A percentile compares a stretch with the other conserved stretches of the same genome.
Evolutionary conservation across 2,888 invertebrate genomes (phyloP).

Genomic region (Watsonalla cultraria): DNA sequence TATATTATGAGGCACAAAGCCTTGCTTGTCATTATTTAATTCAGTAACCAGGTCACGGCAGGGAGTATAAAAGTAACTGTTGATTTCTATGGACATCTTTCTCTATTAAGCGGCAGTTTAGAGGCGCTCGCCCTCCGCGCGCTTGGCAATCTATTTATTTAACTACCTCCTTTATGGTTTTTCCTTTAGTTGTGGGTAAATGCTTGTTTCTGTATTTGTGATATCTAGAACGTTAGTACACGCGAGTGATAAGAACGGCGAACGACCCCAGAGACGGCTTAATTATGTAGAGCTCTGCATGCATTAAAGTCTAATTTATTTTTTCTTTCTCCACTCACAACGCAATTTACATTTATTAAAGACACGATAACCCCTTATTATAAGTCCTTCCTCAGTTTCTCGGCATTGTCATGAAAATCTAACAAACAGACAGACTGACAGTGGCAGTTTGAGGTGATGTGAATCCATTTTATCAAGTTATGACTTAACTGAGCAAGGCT

Average conservation of each 20-base stretch:
- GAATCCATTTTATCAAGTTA: no score
- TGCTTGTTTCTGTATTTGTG: slow-evolving; percentile 29
- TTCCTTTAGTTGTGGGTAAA: slow-evolving; percentile 36
- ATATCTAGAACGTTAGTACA: slow-evolving; percentile 17
- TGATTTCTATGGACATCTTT: slow-evolving; percentile 56
- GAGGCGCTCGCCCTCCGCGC: slow-evolving; percentile 41
- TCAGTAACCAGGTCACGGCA: slow-evolving; percentile 43
- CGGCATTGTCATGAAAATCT: no score
- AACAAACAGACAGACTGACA: no score
- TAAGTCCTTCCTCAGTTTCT: no score
- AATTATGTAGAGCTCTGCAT: slow-evolving; percentile 18
- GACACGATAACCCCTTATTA: no score
- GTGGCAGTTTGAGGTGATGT: no score
- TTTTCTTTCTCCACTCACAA: no score
- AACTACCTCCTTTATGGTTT: slow-evolving; percentile 59
- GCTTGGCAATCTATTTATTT: slow-evolving; percentile 58
- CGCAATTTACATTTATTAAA: no score
- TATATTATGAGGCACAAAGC: slow-evolving; percentile 16
- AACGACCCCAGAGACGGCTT: slow-evolving; percentile 14
- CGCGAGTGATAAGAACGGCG: slow-evolving; percentile 19
- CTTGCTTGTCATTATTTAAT: slow-evolving; percentile 26
- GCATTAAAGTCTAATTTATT: slow-evolving; percentile 9
- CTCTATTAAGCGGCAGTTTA: slow-evolving; percentile 61
- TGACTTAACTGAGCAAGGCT: no score
- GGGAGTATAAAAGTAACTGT: slow-evolving; percentile 52